Evolutionary conservation across 2,797 vertebrate genomes (phyloP), one percentile per base, ranked within the genome.

Genomic region (Malurus splendens): DNA sequence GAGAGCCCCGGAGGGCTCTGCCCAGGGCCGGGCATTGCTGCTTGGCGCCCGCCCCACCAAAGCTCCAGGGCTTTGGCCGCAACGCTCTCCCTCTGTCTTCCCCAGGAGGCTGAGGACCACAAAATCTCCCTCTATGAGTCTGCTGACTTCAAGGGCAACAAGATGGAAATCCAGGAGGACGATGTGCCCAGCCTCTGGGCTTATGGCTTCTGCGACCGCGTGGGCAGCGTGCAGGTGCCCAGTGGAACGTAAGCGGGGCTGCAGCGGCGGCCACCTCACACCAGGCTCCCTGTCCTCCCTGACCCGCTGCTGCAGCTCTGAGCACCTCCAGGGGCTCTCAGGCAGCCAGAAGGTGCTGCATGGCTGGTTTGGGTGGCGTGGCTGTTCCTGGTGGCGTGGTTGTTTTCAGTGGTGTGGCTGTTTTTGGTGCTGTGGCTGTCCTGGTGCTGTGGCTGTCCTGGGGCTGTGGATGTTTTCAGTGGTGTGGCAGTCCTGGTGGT

Each of bases 131-230:
- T 99, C 94, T 99, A 97, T 0, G 98, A 99, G 97, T 97, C 97
- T 47, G 97, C 98, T 74, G 98, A 98, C 97, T 99, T 99, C 98
- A 98, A 99, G 97, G 98, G 98, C 96, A 99, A 98, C 97, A 98
- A 98, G 98, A 98, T 97, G 96, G 99, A 99, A 96, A 98, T 99
- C 97, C 98, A 98, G 95, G 98, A 98, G 95, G 98, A 99, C 0
- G 98, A 99, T 0, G 98, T 98, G 86, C 99, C 99, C 94, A 99
- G 98, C 95, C 98, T 99, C 82, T 99, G 99, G 98, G 98, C 97
- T 88, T 98, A 98, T 0, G 98, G 99, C 95, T 99, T 99, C 98
- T 98, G 98, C 7, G 98, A 98, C 97, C 98, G 98, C 7, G 98
- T 99, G 98, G 98, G 98, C 97, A 99, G 98, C 41, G 98, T 99